Conservation (phyloP, 2,113 vertebrate genomes). For the Montifringilla adamsi region DNA sequence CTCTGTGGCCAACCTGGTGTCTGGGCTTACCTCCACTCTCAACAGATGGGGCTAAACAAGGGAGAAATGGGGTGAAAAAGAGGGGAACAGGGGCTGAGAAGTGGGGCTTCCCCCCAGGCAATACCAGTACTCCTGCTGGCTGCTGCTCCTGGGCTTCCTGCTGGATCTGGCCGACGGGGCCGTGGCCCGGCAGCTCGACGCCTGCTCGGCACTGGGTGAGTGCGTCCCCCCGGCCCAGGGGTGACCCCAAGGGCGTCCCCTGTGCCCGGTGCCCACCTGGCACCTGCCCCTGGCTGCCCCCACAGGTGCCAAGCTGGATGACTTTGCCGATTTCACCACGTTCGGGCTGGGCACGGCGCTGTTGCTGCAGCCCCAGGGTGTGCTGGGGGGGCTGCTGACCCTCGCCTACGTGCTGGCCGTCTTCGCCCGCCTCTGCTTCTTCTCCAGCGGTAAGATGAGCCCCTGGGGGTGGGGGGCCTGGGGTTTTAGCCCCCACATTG, state of each 20-base stretch:
- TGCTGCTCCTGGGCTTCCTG: constrained; percentile 88
- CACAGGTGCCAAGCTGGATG: constrained; percentile 87
- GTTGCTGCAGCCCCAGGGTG: constrained; percentile 76
- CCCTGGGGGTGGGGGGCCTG: rapidly evolving
- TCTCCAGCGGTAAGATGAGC: constrained; percentile 75
- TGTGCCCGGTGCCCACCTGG: not conserved
- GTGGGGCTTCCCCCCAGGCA: constrained; percentile 65
- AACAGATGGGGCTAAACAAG: constrained; percentile 65
- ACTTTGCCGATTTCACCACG: constrained; percentile 90
- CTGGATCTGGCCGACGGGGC: constrained; percentile 87
- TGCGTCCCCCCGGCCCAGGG: not conserved
- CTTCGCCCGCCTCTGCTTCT: constrained; percentile 87
- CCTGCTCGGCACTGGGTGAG: constrained; percentile 87
- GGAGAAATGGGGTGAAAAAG: not conserved
- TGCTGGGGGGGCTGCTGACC: constrained; percentile 81
- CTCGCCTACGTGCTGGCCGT: constrained; percentile 83
- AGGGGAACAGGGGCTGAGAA: too few species aligned
- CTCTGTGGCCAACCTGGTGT: constrained; percentile 73
- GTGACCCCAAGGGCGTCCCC: rapidly evolving
- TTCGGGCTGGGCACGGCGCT: constrained; percentile 88
- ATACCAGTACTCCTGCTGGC: constrained; percentile 85
- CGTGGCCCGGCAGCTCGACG: constrained; percentile 81
- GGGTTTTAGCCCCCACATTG: not conserved
- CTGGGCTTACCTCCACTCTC: constrained; percentile 83
- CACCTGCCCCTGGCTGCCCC: not conserved